These are phyloP conservation scores for Paramisgurnus dabryanus DNA, from an alignment of 2,113 vertebrate species.

Conservation along the genomic window DNA sequence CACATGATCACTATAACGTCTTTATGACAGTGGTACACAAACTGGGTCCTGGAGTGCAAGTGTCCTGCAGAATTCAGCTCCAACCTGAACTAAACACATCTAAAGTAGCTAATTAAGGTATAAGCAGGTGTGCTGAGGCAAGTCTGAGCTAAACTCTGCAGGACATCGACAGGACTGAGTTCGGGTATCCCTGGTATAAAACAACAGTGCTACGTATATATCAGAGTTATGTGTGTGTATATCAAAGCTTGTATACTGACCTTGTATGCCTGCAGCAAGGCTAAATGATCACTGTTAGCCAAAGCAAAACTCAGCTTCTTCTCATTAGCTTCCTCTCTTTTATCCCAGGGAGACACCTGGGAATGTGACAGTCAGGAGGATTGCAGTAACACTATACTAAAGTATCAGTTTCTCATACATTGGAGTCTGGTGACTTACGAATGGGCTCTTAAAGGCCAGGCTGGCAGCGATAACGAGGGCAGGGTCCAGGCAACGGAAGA, in stretches of 20 bases:
- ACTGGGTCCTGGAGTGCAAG: background rate
- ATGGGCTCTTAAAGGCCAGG: slow-evolving; percentile 94
- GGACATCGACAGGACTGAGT: too few relatives aligned
- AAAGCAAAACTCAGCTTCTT: slow-evolving; percentile 89
- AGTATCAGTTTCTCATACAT: background rate
- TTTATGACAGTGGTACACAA: background rate
- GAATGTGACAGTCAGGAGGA: background rate
- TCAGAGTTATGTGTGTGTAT: too few relatives aligned
- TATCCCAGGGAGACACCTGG: slow-evolving; percentile 94
- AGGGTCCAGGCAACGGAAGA: slow-evolving; percentile 96
- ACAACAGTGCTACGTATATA: too few relatives aligned
- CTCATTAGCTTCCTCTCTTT: slow-evolving; percentile 90
- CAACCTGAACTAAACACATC: too few relatives aligned
- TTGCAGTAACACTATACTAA: background rate
- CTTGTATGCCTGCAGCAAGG: slow-evolving; percentile 92
- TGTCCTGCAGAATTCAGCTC: too few relatives aligned
- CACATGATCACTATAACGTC: background rate
- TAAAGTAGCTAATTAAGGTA: too few relatives aligned
- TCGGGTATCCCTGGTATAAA: too few relatives aligned
- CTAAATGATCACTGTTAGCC: slow-evolving; percentile 91
- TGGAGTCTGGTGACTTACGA: slow-evolving; percentile 79
- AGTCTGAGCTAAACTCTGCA: too few relatives aligned
- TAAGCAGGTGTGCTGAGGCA: too few relatives aligned
- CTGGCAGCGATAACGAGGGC: slow-evolving; percentile 95
- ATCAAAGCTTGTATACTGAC: slow-evolving; percentile 59